These are phyloP conservation scores for Felis catus DNA, from an alignment of 2,113 vertebrate genomes.

Conservation along the genomic window DNA sequence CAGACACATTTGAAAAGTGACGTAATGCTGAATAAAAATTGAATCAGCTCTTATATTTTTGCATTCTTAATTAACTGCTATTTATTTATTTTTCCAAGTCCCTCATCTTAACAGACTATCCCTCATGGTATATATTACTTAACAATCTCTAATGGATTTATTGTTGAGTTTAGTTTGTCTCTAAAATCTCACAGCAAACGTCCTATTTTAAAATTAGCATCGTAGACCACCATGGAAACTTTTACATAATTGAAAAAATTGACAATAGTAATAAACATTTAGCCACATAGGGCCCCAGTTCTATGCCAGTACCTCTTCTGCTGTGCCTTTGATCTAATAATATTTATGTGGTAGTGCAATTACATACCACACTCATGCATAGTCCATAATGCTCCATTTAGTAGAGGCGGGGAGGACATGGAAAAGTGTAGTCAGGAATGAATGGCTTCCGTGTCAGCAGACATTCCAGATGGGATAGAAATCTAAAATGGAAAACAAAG, in stretches of 20 bases:
- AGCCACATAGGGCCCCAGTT: neutral
- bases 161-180: slow-evolving; percentile 14
- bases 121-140: neutral
- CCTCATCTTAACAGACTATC: neutral
- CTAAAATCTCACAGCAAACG: slow-evolving; percentile 43
- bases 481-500: neutral
- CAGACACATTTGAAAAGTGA: neutral
- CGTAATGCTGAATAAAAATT: slow-evolving; percentile 26
- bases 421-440: neutral
- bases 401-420: neutral
- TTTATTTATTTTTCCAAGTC: slow-evolving; percentile 59
- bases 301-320: neutral
- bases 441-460: neutral
- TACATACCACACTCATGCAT: neutral
- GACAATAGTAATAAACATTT: neutral
- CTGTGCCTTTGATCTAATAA: neutral
- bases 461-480: neutral
- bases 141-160: slow-evolving; percentile 8
- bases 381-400: neutral
- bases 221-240: neutral
- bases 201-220: slow-evolving; percentile 41
- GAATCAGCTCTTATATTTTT: slow-evolving; percentile 63
- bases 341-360: neutral
- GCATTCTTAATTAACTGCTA: slow-evolving; percentile 71
- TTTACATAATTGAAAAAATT: slow-evolving; percentile 9